Evolutionary conservation across 30 jellyfish, hydroid and myxozoan genomes (phyloP).

Genomic region (Turritopsis dohrnii): DNA sequence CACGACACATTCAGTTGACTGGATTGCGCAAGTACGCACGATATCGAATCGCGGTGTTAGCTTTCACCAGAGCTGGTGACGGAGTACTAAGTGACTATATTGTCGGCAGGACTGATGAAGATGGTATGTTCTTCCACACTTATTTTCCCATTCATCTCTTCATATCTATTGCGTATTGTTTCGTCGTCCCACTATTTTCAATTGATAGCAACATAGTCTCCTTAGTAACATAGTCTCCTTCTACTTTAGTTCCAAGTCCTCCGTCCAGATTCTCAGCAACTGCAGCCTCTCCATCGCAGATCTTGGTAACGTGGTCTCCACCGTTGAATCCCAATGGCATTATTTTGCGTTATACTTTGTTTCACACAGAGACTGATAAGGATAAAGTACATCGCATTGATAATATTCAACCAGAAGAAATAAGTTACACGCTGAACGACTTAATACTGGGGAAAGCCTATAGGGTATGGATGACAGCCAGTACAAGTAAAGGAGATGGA

Average conservation of each 20-base stretch:
- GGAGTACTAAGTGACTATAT: constrained; percentile 50
- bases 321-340: constrained; percentile 80
- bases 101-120: constrained; percentile 61
- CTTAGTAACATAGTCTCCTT: background rate
- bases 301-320: constrained; percentile 76
- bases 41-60: constrained; percentile 66
- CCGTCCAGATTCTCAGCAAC: constrained; percentile 75
- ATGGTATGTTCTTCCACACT: constrained; percentile 41
- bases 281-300: constrained; percentile 82
- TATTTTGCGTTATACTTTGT: constrained; percentile 56
- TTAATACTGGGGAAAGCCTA: constrained; percentile 64
- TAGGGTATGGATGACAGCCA: constrained; percentile 80
- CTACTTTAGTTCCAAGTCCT: constrained; percentile 67
- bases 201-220: background rate
- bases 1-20: constrained; percentile 51
- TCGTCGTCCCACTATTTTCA: no score
- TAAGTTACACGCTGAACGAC: constrained; percentile 51
- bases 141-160: no score
- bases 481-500: constrained; percentile 71
- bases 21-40: constrained; percentile 49
- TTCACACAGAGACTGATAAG: constrained; percentile 49
- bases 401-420: constrained; percentile 29
- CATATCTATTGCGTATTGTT: no score
- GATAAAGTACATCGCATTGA: constrained; percentile 44
- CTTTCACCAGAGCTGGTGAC: constrained; percentile 81